Conservation (phyloP, 2,113 vertebrate species). For the Onychostruthus taczanowskii region DNA sequence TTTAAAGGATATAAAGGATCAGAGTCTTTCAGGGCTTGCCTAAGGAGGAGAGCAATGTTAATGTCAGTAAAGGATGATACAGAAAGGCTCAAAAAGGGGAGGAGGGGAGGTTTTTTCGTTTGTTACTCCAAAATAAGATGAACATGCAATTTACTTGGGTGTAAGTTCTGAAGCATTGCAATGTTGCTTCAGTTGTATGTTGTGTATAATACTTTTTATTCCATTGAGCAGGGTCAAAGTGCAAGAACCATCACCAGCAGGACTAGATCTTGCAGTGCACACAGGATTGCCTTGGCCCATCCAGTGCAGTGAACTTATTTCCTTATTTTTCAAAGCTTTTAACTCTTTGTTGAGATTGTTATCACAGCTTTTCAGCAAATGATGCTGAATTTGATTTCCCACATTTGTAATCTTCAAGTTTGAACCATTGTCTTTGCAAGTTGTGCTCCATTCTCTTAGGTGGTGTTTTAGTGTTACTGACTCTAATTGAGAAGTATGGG, state of each 20-base stretch:
- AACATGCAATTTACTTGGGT: not conserved
- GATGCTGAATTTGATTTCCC: not conserved
- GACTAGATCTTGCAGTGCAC: not conserved
- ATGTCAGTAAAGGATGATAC: not conserved
- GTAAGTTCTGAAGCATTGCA: not conserved
- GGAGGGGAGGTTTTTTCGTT: not conserved
- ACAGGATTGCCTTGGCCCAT: not conserved
- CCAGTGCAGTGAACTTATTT: not conserved
- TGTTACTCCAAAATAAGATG: not conserved
- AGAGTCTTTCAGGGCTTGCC: conserved; percentile 31
- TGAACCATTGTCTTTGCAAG: not conserved
- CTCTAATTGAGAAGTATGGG: not conserved
- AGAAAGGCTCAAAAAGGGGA: not conserved
- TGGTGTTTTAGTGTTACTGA: not conserved
- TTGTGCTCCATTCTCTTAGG: not conserved
- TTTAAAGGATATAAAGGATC: conserved; percentile 49
- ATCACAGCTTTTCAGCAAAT: not conserved
- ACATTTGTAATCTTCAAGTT: not conserved
- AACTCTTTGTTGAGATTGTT: not conserved
- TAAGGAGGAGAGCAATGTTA: not conserved
- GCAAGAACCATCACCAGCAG: not conserved
- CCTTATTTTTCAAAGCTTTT: not conserved
- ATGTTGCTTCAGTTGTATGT: not conserved
- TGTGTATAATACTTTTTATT: not conserved
- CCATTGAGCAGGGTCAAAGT: not conserved